Base-by-base conservation (phyloP, 2,888 invertebrate species). In the Oscheius myriophilus region DNA sequence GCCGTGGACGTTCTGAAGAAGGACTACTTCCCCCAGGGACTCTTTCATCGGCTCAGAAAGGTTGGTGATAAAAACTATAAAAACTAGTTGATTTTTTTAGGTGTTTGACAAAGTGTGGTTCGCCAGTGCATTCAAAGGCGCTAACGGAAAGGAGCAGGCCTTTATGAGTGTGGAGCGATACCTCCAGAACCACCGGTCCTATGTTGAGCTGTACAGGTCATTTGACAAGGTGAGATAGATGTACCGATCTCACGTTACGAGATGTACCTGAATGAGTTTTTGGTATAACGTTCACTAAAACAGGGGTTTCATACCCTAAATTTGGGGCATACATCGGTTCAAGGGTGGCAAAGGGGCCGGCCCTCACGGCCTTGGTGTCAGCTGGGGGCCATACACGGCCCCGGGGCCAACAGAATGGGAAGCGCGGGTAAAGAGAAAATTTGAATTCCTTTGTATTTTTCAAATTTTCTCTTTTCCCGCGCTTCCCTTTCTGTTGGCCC, bases 41-140 rank as follows among this genome's bases (percentile, higher is more conserved):
- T 86, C 41, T 83, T 85, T 51, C 72, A 78, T 14, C 67, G 83
- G 43, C 73, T 79, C n/a, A 39, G 52, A 7, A 52, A 79, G 64
- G 80, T 77, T 41, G 53, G 55, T 25, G 23, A 12, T 39, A 3
- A 43, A 21, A 25, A 23, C 11, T 2, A 9, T 26, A 42, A 9
- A 3, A 12, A 26, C 6, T 23, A 18, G 25, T 3, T 23, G 2
- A 23, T n/a, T 4, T 43, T 67, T 78, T 12, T 87, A 88, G 66
- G 87, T 92, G 12, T 94, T 93, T 87, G 88, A 89, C 1, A 89
- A 90, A 45, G 88, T 93, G 25, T 93, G 93, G 93, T 89, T 92
- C 52, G 93, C 93, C 0, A 91, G 92, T 70, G 93, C 94, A 0
- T 94, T 91, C 84, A 94, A 94, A 89, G 94, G 93, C 0, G 93